phyloP scores from a whole-genome alignment of 2,113 vertebrate species.

The Hippocampus barbouri region DNA sequence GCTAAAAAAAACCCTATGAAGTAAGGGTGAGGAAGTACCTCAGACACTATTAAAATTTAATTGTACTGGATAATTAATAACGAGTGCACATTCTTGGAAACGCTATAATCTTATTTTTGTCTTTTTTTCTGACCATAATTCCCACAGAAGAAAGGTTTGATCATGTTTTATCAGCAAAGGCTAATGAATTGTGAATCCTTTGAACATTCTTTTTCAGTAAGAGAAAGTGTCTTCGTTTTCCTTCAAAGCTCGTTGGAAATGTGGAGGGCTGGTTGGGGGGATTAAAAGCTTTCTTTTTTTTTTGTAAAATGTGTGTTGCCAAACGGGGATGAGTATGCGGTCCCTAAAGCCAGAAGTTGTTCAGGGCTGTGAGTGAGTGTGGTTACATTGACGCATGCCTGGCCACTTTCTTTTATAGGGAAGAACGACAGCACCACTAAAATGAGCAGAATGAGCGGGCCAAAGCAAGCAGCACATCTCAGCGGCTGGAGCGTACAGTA shows the following conservation, averaged over 20 bases:
- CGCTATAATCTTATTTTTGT: conserved; percentile 16
- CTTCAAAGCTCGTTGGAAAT: conserved; percentile 16
- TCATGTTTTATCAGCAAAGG: background rate
- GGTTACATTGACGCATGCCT: conserved; percentile 38
- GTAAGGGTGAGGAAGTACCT: background rate
- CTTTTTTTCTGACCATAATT: conserved; percentile 24
- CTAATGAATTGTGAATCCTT: conserved; percentile 17
- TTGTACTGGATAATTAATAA: background rate
- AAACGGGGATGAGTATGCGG: conserved; percentile 45
- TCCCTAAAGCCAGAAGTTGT: conserved; percentile 51
- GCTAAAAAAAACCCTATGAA: background rate
- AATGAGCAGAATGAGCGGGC: conserved; percentile 16
- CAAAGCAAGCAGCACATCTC: conserved; percentile 1
- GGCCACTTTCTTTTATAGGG: conserved; percentile 14
- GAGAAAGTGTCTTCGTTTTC: conserved; percentile 37
- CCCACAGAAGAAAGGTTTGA: conserved; percentile 1
- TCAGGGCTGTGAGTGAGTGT: conserved; percentile 41
- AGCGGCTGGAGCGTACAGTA: background rate
- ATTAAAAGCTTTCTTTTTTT: conserved; percentile 29
- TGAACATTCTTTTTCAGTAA: conserved; percentile 4
- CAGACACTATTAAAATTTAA: background rate
- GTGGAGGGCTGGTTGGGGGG: conserved; percentile 18
- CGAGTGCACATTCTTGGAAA: conserved; percentile 13
- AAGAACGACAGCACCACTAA: conserved; percentile 18
- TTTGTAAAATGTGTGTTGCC: conserved; percentile 21